Conservation (phyloP, 30 jellyfish, hydroid and myxozoan species). For the Aurelia aurita region DNA sequence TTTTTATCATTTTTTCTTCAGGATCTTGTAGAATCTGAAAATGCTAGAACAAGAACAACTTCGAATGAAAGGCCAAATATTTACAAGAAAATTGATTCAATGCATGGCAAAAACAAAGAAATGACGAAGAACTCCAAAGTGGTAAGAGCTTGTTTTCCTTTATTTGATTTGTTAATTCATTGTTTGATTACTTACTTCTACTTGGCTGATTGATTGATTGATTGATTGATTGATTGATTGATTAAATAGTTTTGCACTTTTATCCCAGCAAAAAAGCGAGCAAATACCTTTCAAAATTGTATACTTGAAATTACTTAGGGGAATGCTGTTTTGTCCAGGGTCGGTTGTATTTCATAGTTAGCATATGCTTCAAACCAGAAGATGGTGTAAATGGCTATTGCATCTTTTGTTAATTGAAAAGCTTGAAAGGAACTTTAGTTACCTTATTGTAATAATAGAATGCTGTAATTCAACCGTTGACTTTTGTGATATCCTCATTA, state of each 20-base stretch:
- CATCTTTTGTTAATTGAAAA: too few relatives aligned
- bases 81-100: slow-evolving; percentile 48
- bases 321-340: too few relatives aligned
- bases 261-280: not conserved
- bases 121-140: not conserved
- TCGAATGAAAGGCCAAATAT: slow-evolving; percentile 42
- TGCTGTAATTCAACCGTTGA: too few relatives aligned
- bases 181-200: not conserved
- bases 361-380: too few relatives aligned
- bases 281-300: not conserved
- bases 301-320: too few relatives aligned
- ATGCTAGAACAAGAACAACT: not conserved
- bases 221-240: not conserved
- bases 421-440: too few relatives aligned
- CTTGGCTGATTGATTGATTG: not conserved
- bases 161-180: not conserved
- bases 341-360: too few relatives aligned
- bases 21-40: slow-evolving; percentile 11
- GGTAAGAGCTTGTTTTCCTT: not conserved
- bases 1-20: not conserved
- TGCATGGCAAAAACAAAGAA: slow-evolving; percentile 7
- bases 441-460: too few relatives aligned
- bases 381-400: too few relatives aligned
- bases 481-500: too few relatives aligned
- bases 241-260: not conserved